Evolutionary conservation across 1,140 invertebrate species (phyloP).

Genomic region (Drosophila pruinosa): DNA sequence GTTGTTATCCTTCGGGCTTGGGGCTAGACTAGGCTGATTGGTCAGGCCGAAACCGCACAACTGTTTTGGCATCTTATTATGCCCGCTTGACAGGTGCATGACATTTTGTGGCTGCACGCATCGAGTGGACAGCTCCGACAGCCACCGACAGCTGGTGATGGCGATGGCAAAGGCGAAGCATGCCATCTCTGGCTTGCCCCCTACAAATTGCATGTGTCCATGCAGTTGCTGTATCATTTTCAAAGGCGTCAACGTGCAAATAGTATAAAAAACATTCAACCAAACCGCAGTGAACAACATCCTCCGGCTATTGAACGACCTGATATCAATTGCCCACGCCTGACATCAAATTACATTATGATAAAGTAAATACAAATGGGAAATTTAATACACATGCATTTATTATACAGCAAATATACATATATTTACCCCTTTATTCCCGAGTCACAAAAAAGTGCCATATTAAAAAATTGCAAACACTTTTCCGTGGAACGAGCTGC

Average conservation of each 20-base stretch:
- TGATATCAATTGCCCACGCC: conserved; percentile 63
- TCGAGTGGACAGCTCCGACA: conserved; percentile 32
- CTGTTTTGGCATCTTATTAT: conserved; percentile 80
- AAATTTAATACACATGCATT: conserved; percentile 55
- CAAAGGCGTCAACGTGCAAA: conserved; percentile 55
- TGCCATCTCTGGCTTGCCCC: conserved; percentile 2
- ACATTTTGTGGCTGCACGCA: conserved; percentile 75
- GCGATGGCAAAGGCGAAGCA: too few species aligned
- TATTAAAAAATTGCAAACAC: conserved; percentile 50
- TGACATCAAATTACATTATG: conserved; percentile 65
- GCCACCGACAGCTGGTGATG: conserved; percentile 29
- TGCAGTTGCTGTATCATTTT: conserved; percentile 24
- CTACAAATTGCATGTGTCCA: not conserved
- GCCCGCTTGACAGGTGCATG: conserved; percentile 76
- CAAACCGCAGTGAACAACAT: conserved; percentile 52
- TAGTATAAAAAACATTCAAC: conserved; percentile 35
- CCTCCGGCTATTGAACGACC: not conserved
- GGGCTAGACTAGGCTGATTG: conserved; percentile 22
- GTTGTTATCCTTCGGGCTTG: conserved; percentile 59
- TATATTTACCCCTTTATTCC: conserved; percentile 7
- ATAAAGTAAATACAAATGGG: conserved; percentile 63
- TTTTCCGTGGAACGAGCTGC: conserved; percentile 9
- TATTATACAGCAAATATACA: conserved; percentile 40
- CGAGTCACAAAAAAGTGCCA: not conserved
- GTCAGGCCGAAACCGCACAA: conserved; percentile 61